phyloP scores from a whole-genome alignment of 2,888 invertebrate genomes.

The Cephonodes hylas region DNA sequence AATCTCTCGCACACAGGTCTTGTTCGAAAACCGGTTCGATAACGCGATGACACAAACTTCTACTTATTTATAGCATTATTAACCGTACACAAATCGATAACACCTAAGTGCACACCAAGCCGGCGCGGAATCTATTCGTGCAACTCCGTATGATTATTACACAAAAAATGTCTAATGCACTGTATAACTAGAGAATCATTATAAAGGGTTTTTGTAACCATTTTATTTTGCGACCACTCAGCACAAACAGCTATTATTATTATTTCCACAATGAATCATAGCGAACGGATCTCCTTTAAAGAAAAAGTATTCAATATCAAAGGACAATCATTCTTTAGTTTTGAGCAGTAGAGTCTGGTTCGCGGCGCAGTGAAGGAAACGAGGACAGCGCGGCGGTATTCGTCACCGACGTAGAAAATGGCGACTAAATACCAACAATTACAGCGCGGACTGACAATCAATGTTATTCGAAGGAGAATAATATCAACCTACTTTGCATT shows the following conservation, averaged over 20 bases:
- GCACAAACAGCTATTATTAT: conserved; percentile 43
- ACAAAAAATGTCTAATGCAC: neutral
- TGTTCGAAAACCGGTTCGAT: conserved; percentile 66
- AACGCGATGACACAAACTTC: conserved; percentile 69
- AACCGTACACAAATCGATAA: conserved; percentile 78
- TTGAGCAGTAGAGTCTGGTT: conserved; percentile 70
- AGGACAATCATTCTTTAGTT: conserved; percentile 63
- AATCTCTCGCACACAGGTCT: conserved; percentile 61
- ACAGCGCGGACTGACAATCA: conserved; percentile 55
- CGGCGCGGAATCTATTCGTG: conserved; percentile 41
- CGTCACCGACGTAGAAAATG: conserved; percentile 80
- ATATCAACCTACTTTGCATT: conserved; percentile 35
- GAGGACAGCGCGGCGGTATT: conserved; percentile 75
- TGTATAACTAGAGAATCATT: neutral
- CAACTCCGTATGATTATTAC: conserved; percentile 22
- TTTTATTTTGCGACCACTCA: conserved; percentile 40
- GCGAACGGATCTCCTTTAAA: conserved; percentile 58
- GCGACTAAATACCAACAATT: conserved; percentile 80
- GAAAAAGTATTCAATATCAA: conserved; percentile 44
- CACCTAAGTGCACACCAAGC: conserved; percentile 48
- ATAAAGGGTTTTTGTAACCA: neutral
- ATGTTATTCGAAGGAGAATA: conserved; percentile 46
- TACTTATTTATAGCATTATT: conserved; percentile 70
- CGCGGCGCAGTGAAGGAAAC: conserved; percentile 56
- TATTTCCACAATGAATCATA: conserved; percentile 76